These are phyloP conservation scores for Stomatorhinus walkeri DNA, from an alignment of 2,797 vertebrate genomes.

Conservation along the genomic window DNA sequence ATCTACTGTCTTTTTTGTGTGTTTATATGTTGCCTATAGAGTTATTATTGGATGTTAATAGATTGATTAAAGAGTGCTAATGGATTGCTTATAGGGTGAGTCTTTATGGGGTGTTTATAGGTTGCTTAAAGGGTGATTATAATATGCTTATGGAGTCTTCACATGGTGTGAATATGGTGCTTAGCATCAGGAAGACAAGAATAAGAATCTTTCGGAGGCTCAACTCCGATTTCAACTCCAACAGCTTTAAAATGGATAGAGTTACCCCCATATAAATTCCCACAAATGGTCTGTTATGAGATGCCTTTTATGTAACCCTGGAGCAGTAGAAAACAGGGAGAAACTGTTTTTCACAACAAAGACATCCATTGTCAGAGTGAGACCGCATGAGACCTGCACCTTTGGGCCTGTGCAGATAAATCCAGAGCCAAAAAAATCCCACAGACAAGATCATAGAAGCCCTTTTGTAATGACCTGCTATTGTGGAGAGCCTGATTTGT, in stretches of 20 bases:
- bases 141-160: background rate
- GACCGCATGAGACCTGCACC: background rate
- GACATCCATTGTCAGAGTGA: conserved; percentile 4
- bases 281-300: background rate
- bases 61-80: background rate
- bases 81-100: background rate
- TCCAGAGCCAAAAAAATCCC: no score
- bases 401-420: background rate
- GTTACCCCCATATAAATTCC: background rate
- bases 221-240: background rate
- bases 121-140: background rate
- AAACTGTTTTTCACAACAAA: conserved; percentile 9
- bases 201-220: background rate
- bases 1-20: background rate
- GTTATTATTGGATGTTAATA: background rate
- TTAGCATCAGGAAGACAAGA: background rate
- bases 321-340: background rate
- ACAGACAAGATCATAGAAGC: background rate
- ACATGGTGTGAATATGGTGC: background rate
- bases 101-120: background rate
- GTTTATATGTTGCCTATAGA: background rate
- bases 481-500: no score
- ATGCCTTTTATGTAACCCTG: background rate
- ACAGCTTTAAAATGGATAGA: background rate
- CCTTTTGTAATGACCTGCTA: background rate